A percentile compares a stretch with the other conserved stretches of the same genome.
These are phyloP conservation scores for Bucorvus abyssinicus DNA, from an alignment of 2,797 vertebrate species.

Conservation along the genomic window DNA sequence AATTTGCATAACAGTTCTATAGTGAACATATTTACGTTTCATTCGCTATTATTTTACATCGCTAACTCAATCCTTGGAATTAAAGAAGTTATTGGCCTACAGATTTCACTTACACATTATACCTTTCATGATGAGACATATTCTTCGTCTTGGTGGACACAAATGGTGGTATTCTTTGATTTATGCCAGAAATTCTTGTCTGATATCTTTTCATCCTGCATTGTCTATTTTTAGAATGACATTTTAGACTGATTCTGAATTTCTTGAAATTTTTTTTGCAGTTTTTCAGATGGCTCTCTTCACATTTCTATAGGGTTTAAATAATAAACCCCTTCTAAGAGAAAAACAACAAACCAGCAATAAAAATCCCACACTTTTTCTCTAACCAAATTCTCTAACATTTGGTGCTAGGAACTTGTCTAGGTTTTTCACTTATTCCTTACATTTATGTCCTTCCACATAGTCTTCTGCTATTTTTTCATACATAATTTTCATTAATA, in stretches of 20 bases:
- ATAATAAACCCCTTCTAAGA: neutral
- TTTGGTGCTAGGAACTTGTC: neutral
- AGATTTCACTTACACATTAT: neutral
- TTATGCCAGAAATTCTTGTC: neutral
- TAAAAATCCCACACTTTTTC: accelerated
- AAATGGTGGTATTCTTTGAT: accelerated
- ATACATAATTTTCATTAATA: neutral
- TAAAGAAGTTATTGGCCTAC: neutral
- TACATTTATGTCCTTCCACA: neutral
- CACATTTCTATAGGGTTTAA: neutral
- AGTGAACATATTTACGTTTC: neutral
- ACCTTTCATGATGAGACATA: neutral
- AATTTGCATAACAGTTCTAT: neutral
- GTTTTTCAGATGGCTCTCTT: neutral
- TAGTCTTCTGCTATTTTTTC: neutral
- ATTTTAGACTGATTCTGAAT: neutral
- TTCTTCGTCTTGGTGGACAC: neutral
- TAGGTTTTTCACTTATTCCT: neutral
- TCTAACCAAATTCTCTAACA: accelerated
- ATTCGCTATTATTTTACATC: neutral
- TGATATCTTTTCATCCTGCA: neutral
- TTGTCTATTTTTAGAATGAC: neutral
- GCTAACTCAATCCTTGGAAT: neutral
- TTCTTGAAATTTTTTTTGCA: neutral
- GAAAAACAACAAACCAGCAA: neutral